A percentile compares a stretch with the other conserved stretches of the same genome.
phyloP scores from a whole-genome alignment of 2,797 vertebrate species.

The Columba guinea region DNA sequence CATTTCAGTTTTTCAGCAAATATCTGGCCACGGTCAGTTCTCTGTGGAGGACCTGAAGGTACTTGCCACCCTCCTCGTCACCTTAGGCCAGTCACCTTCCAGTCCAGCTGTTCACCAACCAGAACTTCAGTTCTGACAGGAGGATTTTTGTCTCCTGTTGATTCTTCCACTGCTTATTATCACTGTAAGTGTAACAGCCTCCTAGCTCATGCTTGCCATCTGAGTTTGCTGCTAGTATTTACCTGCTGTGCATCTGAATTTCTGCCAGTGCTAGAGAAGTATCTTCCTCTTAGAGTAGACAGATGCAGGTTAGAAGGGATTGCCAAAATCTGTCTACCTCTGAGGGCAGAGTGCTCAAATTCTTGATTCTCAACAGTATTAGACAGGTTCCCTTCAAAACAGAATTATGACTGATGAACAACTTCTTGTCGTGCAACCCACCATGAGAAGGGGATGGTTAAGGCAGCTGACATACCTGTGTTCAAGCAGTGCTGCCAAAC shows the following conservation, averaged over 20 bases:
- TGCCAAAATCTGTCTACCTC: not conserved
- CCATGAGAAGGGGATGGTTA: not conserved
- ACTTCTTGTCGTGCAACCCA: not conserved
- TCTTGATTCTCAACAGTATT: not conserved
- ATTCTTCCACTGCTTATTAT: not conserved
- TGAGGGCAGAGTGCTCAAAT: not conserved
- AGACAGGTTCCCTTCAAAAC: not conserved
- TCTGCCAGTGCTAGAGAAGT: not conserved
- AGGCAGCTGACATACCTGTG: not conserved
- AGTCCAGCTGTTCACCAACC: rapidly evolving
- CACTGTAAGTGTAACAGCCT: not conserved
- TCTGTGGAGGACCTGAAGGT: not conserved
- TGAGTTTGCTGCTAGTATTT: not conserved
- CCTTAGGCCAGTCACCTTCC: not conserved
- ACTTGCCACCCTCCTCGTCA: not conserved
- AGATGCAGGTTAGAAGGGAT: not conserved
- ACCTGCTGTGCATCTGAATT: not conserved
- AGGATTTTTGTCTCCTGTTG: not conserved
- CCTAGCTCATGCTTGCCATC: not conserved
- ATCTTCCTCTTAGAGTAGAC: not conserved
- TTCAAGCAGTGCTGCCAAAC: not conserved
- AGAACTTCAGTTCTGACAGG: not conserved
- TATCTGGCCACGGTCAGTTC: not conserved
- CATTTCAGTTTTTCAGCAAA: not conserved
- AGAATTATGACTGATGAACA: not conserved